Evolutionary conservation across 1,140 invertebrate species (phyloP), one percentile per base, ranked within the genome.

Genomic region (Zaprionus camerounensis): DNA sequence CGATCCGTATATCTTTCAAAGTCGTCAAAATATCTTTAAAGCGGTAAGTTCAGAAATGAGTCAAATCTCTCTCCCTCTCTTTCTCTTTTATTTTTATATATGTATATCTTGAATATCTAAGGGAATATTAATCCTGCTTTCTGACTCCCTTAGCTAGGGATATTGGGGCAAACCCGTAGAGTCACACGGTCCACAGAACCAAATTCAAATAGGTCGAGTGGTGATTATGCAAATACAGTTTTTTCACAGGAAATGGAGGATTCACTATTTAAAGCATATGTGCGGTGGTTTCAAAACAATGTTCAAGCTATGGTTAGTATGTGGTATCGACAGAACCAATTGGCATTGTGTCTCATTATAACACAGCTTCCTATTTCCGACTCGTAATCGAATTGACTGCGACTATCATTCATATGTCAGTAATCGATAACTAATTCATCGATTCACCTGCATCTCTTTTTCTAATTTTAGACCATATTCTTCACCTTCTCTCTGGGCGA

Each of bases 1-100:
- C 1, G 81, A 88, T 77, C 72, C 85, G 0, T 88, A 88, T 56
- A 61, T 85, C 7, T 88, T 34, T 41, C 51, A 65, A 6, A 58
- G 78, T 15, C 78, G 85, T 1, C 24, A 63, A 4, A 61, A 62
- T 6, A 79, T 88, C 22, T 88, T 57, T 41, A 36, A 17, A 12
- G 75, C 85, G 49, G 85, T 88, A 75, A 71, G 80, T 66, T 2
- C 3, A 12, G 22, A 26, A 53, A 12, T 26, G 13, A 9, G 28
- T 11, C 4, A 7, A 17, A 6, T 49, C 1, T 31, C 15, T 34
- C 6, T 46, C 5, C 28, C 2, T 28, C 24, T 2, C 0, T 13
- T 5, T 55, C 12, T 26, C 12, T 11, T 1, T 24, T 13, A 15
- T 11, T 4, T 22, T 11, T 1, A n/a, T 20, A 34, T 34, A n/a